Evolutionary conservation across 23 tunicate species (phyloP), one percentile per base, ranked within the genome.

Genomic region (Trididemnum clinides): DNA sequence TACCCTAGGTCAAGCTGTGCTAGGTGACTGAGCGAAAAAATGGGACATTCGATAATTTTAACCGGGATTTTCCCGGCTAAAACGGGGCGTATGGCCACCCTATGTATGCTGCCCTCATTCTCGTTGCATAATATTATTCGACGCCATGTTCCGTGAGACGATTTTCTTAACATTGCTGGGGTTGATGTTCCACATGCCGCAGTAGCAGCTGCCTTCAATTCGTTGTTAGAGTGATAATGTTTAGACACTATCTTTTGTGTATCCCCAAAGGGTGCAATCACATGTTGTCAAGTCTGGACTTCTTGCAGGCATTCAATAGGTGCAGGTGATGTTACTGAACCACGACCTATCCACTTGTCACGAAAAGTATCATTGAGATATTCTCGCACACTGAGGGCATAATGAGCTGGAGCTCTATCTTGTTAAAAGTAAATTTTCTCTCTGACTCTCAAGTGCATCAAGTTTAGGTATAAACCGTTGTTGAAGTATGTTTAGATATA

Each of bases 261-360:
- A 66, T 32, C 37, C 36, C 75, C 12, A 66, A 66, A 3, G 22
- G 22, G 75, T 29, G 37, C 31, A 29, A 66, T 66, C 75, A 23
- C 75, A 29, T 29, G 75, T 66, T 66, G 75, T 66, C 12, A 66
- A 66, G 37, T 66, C 75, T 32, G 37, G 75, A 66, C 75, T 66
- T 66, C 75, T 59, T 15, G 66, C 25, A 28, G 66, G 75, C 75
- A 31, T 66, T 66, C 22, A 3, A 66, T 66, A 66, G n/a, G 36
- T 66, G 75, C 75, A 29, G 75, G 36, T 3, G n/a, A 23, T 30
- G 75, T 66, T 4, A 66, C 5, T 23, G 37, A 66, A 28, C 75
- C 75, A 66, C 75, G 75, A 66, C 75, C 75, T 66, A 66, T 66
- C 75, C 75, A 66, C 75, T 66, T 66, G 7, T 66, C 75, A 66